Evolutionary conservation across 2,113 vertebrate species (phyloP).

Genomic region (Actenoides lindsayi): DNA sequence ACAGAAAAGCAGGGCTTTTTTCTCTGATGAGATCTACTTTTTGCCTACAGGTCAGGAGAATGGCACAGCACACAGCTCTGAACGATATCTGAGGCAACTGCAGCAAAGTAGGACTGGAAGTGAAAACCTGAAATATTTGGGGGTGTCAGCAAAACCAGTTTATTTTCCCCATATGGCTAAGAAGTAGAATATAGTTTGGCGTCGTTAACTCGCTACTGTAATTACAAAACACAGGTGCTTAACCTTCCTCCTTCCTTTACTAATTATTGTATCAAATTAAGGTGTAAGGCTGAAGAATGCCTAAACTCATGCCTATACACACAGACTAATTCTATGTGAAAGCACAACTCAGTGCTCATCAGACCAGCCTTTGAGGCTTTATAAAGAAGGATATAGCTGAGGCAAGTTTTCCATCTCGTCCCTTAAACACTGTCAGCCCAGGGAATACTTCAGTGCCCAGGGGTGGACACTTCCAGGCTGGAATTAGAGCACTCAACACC

Average conservation of each 20-base stretch:
- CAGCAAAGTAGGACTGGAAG: not conserved
- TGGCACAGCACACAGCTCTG: not conserved
- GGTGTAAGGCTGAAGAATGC: not conserved
- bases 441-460: not conserved
- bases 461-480: not conserved
- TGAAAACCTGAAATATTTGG: not conserved
- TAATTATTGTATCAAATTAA: not conserved
- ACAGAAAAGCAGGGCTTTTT: not conserved
- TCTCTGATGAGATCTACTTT: not conserved
- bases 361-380: not conserved
- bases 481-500: not conserved
- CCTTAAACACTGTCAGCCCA: not conserved
- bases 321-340: not conserved
- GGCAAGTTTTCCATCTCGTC: not conserved
- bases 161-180: not conserved
- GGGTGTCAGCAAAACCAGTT: not conserved
- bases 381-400: not conserved
- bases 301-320: not conserved
- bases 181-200: not conserved
- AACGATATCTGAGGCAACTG: not conserved
- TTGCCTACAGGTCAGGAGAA: not conserved
- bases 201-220: not conserved
- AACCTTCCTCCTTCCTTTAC: not conserved
- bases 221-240: not conserved
- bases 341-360: not conserved